These are phyloP conservation scores for Muntiacus reevesi DNA, from an alignment of 2,113 vertebrate species.

Conservation along the genomic window DNA sequence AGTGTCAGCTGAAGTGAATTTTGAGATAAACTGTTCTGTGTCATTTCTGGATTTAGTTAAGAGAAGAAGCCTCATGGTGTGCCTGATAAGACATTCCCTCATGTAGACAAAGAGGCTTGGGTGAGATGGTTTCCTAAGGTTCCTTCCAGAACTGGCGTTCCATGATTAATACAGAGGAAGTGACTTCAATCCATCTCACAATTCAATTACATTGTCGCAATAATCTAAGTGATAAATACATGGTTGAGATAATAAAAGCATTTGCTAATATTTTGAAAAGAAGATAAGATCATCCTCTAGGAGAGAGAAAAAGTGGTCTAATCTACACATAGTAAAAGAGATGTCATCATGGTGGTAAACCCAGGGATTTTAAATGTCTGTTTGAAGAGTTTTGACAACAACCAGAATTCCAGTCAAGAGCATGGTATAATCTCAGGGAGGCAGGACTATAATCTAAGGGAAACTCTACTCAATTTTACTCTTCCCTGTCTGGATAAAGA, in stretches of 20 bases:
- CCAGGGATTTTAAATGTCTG: background rate
- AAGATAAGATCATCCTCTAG: background rate
- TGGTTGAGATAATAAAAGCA: background rate
- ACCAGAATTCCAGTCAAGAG: background rate
- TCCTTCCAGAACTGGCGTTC: background rate
- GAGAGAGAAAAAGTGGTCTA: background rate
- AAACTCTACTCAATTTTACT: background rate
- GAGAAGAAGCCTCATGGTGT: background rate
- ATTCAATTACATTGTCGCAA: background rate
- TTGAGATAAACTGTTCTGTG: background rate
- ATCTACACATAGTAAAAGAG: background rate
- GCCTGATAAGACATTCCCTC: background rate
- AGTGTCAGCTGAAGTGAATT: background rate
- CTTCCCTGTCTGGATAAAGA: background rate
- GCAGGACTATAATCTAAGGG: background rate
- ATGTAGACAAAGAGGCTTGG: background rate
- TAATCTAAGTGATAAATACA: background rate
- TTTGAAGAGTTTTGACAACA: background rate
- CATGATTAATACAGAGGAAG: background rate
- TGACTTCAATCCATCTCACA: background rate
- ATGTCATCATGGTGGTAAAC: background rate
- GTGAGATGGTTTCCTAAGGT: background rate
- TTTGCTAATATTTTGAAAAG: background rate
- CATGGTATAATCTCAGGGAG: background rate
- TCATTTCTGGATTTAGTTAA: background rate